Evolutionary conservation across 2,113 vertebrate genomes (phyloP).

Genomic region (Apistogramma diplotaenia): DNA sequence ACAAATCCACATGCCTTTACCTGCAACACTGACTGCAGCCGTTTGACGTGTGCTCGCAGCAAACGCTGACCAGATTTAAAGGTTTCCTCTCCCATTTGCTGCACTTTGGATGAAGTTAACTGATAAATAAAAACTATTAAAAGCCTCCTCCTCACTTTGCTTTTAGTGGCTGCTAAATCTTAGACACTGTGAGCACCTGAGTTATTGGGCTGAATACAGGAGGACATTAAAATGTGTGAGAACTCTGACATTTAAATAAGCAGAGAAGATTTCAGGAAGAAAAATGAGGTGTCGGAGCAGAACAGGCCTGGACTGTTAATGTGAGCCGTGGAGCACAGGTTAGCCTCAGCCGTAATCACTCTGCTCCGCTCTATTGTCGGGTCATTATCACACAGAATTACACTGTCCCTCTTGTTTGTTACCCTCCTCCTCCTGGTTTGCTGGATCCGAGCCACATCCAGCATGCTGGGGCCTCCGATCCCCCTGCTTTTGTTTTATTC

Average conservation of each 20-base stretch:
- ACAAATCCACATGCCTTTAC: too few species aligned
- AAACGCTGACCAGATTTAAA: background rate
- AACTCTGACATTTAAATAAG: conserved; percentile 37
- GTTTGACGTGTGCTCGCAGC: background rate
- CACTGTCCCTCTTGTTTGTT: conserved; percentile 49
- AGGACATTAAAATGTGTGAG: background rate
- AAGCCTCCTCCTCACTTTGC: background rate
- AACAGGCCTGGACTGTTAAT: conserved; percentile 27
- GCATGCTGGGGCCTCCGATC: conserved; percentile 44
- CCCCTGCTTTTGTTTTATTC: conserved; percentile 56
- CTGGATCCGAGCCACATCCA: conserved; percentile 55
- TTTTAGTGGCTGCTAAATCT: background rate
- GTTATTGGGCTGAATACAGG: background rate
- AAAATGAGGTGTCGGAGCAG: background rate
- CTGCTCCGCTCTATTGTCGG: conserved; percentile 16
- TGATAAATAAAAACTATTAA: background rate
- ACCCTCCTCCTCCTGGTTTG: conserved; percentile 1
- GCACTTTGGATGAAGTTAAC: background rate
- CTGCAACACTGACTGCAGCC: background rate
- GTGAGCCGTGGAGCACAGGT: conserved; percentile 33
- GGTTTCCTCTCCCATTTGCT: background rate
- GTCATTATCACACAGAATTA: conserved; percentile 49
- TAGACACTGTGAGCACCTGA: background rate
- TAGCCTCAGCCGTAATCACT: conserved; percentile 29
- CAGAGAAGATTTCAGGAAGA: conserved; percentile 1